Conservation (phyloP, 2,888 invertebrate species). For the Loripinus fragilis region DNA sequence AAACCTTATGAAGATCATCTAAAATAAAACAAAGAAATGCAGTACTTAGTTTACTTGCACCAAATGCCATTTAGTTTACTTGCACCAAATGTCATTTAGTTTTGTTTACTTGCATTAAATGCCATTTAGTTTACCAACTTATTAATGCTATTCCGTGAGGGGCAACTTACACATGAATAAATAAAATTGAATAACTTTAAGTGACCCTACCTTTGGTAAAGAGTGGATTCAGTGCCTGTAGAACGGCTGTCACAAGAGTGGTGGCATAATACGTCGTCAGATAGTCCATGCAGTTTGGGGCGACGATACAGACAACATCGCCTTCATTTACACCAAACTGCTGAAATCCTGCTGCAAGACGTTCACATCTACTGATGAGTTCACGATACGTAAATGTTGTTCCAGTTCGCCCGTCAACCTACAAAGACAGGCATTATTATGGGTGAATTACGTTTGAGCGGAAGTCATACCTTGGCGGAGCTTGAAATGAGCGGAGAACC, state of each 20-base stretch:
- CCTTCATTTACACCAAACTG: neutral
- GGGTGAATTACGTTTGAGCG: too few species aligned
- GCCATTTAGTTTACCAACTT: too few species aligned
- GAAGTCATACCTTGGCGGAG: too few species aligned
- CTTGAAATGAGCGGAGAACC: too few species aligned
- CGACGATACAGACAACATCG: neutral
- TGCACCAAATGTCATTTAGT: too few species aligned
- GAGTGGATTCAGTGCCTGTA: neutral
- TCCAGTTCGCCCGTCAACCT: neutral
- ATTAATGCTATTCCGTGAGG: too few species aligned
- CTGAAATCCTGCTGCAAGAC: neutral
- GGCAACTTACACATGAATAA: too few species aligned
- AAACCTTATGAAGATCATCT: neutral
- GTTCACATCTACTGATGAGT: neutral
- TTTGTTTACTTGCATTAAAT: too few species aligned
- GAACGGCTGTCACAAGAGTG: neutral
- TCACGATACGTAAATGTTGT: neutral
- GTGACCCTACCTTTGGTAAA: neutral
- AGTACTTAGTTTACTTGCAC: too few species aligned
- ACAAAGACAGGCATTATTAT: too few species aligned
- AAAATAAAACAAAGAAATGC: neutral
- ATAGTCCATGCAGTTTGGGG: neutral
- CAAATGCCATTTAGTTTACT: too few species aligned
- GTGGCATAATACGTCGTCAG: neutral
- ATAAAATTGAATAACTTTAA: too few species aligned